Evolutionary conservation across 2,888 invertebrate species (phyloP), one percentile per base, ranked within the genome.

Genomic region (Hypsopygia costalis): DNA sequence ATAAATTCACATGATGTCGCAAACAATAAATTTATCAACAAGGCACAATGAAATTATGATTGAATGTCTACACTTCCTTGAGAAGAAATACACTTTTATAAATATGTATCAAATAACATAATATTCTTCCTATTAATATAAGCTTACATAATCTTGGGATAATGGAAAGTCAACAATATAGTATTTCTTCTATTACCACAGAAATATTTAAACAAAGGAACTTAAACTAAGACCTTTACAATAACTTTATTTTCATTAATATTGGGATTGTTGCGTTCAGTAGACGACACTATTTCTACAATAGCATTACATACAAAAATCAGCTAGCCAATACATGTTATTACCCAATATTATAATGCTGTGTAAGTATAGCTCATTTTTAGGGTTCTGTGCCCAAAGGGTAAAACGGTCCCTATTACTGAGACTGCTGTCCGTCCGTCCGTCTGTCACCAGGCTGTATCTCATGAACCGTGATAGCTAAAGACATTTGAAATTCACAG

Each of bases 41-140:
- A 55, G 51, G 48, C 50, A 52, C 45, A 53, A 51, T 52, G 49
- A 50, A 56, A 53, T 33, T 53, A 52, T 59, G 59, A 65, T 60
- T 65, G 42, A 56, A 54, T 60, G 62, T 69, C 69, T 74, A 79
- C 76, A 75, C 58, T 77, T 74, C 75, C 64, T 77, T 75, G 74
- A 76, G 74, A 75, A 68, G 51, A 64, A 57, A 58, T 58, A 59
- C 48, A 47, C 41, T 49, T 55, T 51, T 53, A 62, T 55, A 64
- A 58, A 53, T 55, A 55, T 41, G 46, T 50, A 47, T 48, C 54
- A 59, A 44, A 58, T 60, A 60, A 58, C 67, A 71, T 62, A 59
- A 63, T 64, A 69, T 69, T 61, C 62, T 56, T 51, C 31, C 42
- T 50, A 59, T 50, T 51, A 51, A 51, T 58, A 60, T 58, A 62